A percentile compares a stretch with the other conserved stretches of the same genome.
Evolutionary conservation across 1,140 invertebrate genomes (phyloP).

Genomic region (Heliconius congener): DNA sequence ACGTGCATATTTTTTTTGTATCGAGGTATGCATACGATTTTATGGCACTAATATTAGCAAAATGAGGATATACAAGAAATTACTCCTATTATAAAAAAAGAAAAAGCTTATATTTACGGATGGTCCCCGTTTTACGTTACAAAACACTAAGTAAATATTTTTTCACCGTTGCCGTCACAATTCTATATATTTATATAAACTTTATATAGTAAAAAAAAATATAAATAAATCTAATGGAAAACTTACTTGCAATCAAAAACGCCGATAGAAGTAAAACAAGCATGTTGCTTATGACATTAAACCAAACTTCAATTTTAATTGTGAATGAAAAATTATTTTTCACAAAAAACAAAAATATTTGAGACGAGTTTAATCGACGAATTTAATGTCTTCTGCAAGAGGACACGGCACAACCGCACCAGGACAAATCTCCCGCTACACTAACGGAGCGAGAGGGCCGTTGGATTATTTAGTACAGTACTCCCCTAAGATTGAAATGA

Average conservation of each 20-base stretch:
- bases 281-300: conserved; percentile 16
- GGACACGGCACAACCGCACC: not conserved
- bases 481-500: not conserved
- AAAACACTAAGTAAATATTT: too few species aligned
- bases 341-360: not conserved
- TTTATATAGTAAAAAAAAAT: not conserved
- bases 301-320: not conserved
- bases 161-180: too few species aligned
- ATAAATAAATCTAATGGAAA: not conserved
- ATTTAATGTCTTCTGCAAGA: not conserved
- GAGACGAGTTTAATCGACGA: not conserved
- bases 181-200: too few species aligned
- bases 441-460: conserved; percentile 17
- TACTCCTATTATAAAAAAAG: too few species aligned
- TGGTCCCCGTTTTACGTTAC: too few species aligned
- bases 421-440: conserved; percentile 15
- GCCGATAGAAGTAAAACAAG: conserved; percentile 18
- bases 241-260: conserved; percentile 30
- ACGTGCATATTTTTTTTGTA: too few species aligned
- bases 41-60: too few species aligned
- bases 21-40: too few species aligned
- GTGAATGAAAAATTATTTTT: not conserved
- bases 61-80: too few species aligned
- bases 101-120: too few species aligned
- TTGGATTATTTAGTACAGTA: not conserved